Evolutionary conservation across 2,888 invertebrate species (phyloP).

Genomic region (Xiphydria camelus): DNA sequence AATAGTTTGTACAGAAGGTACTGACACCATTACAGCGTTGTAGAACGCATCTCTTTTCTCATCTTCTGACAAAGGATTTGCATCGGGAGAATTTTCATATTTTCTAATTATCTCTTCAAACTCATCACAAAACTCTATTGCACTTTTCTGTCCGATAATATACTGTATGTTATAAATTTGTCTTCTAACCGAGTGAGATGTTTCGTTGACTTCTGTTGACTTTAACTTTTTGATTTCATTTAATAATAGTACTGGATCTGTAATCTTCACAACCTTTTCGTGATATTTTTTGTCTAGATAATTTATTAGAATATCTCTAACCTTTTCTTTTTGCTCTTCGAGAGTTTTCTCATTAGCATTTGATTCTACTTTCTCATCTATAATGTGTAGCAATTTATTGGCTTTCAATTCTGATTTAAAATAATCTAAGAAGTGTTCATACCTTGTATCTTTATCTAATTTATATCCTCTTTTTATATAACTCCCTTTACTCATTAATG

Average conservation of each 20-base stretch:
- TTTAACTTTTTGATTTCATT: slow-evolving; percentile 22
- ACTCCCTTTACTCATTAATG: too few relatives aligned
- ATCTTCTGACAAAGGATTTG: slow-evolving; percentile 17
- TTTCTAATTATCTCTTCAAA: slow-evolving; percentile 24
- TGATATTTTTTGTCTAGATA: slow-evolving; percentile 22
- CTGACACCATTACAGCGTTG: slow-evolving; percentile 13
- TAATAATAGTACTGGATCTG: slow-evolving; percentile 21
- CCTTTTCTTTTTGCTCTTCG: slow-evolving; percentile 18
- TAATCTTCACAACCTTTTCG: slow-evolving; percentile 20
- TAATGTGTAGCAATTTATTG: slow-evolving; percentile 25
- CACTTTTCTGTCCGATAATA: slow-evolving; percentile 16
- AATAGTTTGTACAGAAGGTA: slow-evolving; percentile 14
- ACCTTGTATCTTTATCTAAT: too few relatives aligned
- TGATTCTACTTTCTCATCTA: slow-evolving; percentile 12
- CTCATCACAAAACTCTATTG: slow-evolving; percentile 19
- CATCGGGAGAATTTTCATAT: slow-evolving; percentile 17
- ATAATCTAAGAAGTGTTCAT: slow-evolving; percentile 24
- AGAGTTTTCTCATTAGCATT: slow-evolving; percentile 9
- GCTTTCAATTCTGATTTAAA: too few relatives aligned
- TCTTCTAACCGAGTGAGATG: slow-evolving; percentile 19
- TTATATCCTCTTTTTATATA: too few relatives aligned
- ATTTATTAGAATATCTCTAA: slow-evolving; percentile 28
- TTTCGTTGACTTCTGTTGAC: slow-evolving; percentile 22
- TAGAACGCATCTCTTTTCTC: slow-evolving; percentile 25
- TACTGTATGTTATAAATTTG: slow-evolving; percentile 19